Evolutionary conservation across 2,888 invertebrate species (phyloP).

Genomic region (Brenthis hecate): DNA sequence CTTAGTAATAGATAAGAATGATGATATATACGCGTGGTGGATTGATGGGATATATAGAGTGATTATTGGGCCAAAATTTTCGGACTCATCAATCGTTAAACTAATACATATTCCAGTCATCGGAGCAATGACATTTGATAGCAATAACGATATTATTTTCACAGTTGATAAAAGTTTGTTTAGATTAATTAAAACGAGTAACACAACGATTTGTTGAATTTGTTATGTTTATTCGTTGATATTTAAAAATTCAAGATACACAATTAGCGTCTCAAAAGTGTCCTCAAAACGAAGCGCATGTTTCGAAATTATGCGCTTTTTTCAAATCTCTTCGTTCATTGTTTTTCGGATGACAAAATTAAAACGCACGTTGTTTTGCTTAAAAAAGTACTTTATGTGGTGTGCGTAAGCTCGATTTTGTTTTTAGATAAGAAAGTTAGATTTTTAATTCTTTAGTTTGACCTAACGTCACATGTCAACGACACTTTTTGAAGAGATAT

Average conservation of each 20-base stretch:
- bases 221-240: not conserved
- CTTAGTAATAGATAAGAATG: constrained; percentile 61
- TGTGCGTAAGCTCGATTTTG: too few species aligned
- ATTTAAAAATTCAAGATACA: too few species aligned
- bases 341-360: too few species aligned
- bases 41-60: constrained; percentile 69
- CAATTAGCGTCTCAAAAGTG: not conserved
- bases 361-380: too few species aligned
- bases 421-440: too few species aligned
- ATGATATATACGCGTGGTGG: constrained; percentile 69
- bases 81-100: constrained; percentile 54
- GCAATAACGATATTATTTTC: constrained; percentile 64
- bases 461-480: too few species aligned
- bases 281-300: too few species aligned
- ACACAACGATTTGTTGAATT: constrained; percentile 41
- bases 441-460: too few species aligned
- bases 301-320: too few species aligned
- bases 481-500: too few species aligned
- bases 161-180: constrained; percentile 57
- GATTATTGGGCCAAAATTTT: constrained; percentile 51
- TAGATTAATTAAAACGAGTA: constrained; percentile 48
- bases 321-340: too few species aligned
- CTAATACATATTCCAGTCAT: constrained; percentile 55
- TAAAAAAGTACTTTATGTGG: too few species aligned
- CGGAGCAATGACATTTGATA: constrained; percentile 67